Evolutionary conservation across 1,140 invertebrate species (phyloP), one percentile per base, ranked within the genome.

Genomic region (Drosophila orena): DNA sequence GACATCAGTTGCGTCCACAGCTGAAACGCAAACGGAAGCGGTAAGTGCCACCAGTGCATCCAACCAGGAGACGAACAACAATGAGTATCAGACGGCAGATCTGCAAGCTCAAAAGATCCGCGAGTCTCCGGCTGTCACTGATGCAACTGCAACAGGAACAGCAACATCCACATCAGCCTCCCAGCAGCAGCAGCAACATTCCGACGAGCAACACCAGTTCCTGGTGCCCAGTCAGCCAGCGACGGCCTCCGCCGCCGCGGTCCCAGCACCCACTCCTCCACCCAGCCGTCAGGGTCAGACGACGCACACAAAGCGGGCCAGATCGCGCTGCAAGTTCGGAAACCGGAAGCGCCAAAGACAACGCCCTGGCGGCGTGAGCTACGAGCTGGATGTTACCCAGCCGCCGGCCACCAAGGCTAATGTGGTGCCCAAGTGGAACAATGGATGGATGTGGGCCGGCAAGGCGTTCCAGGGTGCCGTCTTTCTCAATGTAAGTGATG

Each of bases 371-470:
- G 85, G 83, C 4, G 88, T 91, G n/a, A 90, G 81, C 6, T 65
- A 81, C 42, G 85, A 92, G 49, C 40, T 91, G 27, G 86, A 92
- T 35, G 91, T 91, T 27, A 90, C 79, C 2, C 73, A 83, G 64
- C 89, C 89, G 14, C 91, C 76, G 79, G 93, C 73, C 42, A 92
- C 55, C 88, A 94, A 91, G 79, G 84, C 92, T 8, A 93, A 94
- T 70, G 92, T 93, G 24, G 93, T 94, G 71, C 96, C 96, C 3
- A 96, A 96, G 66, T 97, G 97, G 96, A 97, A 96, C 77, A 98
- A 98, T 84, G 97, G 97, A 5, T 98, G 97, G 97, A 95, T 94
- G 54, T 98, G 97, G 96, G 95, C 97, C 84, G 97, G 97, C 35
- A 95, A 97, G 79, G 93, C 96, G 10, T 97, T 95, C 80, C 94